These are phyloP conservation scores for Nansenia antarctica DNA, from an alignment of 2,113 vertebrate genomes.

Conservation along the genomic window DNA sequence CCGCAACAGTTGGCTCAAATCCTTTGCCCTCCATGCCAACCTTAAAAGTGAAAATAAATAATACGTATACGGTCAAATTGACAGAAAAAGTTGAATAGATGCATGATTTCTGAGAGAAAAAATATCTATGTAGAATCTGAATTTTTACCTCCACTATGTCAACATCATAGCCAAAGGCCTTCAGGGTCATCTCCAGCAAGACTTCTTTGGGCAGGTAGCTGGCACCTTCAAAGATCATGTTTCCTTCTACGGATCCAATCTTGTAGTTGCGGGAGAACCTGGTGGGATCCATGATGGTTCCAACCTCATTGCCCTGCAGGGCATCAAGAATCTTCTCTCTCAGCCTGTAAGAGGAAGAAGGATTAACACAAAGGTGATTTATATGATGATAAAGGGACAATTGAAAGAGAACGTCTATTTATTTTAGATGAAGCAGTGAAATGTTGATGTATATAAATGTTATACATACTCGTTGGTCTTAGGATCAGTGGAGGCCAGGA, in stretches of 20 bases:
- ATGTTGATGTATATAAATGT: too few relatives aligned
- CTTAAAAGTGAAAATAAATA: too few relatives aligned
- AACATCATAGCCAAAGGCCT: conserved; percentile 77
- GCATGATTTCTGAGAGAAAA: background rate
- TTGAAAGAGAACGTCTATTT: background rate
- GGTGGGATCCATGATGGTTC: conserved; percentile 74
- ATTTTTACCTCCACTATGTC: conserved; percentile 90
- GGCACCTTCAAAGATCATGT: conserved; percentile 86
- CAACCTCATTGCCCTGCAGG: conserved; percentile 78
- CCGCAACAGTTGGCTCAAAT: conserved; percentile 89
- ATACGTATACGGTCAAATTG: too few relatives aligned
- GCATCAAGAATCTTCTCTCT: conserved; percentile 76
- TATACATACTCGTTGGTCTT: conserved; percentile 78
- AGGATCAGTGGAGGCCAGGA: conserved; percentile 81
- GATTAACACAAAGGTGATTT: background rate
- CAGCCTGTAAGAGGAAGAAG: conserved; percentile 68
- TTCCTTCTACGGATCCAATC: conserved; percentile 81
- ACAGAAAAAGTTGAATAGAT: background rate
- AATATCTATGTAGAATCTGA: background rate
- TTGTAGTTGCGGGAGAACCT: conserved; percentile 88
- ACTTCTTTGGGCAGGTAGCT: conserved; percentile 86
- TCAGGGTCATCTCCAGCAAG: conserved; percentile 90
- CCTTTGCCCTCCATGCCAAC: conserved; percentile 89
- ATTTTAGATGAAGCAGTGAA: background rate
- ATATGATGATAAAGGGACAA: background rate